Base-by-base conservation (phyloP, 1,140 invertebrate genomes). In the Eubasilissa regina region DNA sequence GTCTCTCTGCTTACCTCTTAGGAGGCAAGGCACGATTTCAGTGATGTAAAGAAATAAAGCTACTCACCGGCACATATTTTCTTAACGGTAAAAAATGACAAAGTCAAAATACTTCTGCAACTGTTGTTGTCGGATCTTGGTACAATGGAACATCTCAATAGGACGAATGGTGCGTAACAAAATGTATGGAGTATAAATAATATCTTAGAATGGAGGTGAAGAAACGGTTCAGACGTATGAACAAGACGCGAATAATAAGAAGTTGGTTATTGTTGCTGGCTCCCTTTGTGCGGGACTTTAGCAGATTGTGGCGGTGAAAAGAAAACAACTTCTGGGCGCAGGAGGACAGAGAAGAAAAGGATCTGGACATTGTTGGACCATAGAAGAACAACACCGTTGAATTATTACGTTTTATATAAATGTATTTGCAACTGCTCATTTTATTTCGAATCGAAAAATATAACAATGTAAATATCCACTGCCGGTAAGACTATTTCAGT, bases 171-270 rank as follows among this genome's bases (percentile, higher is more conserved):
- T n/a, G 60, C 60, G 25, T 21, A 62, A 43, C 60, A 21, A 43
- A 62, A 62, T 62, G 60, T n/a, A 62, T 11, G 60, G 60, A 19
- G 25, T 12, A 62, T 62, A 62, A 62, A 62, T 62, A 62, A n/a
- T 62, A n/a, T n/a, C 19, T 35, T 25, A 62, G 55, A 68, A 68
- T 45, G 15, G 35, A 68, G 44, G 64, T 68, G 64, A 17, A 68
- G 64, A 68, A 68, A 68, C 19, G 64, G 13, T 68, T 10, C n/a
- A 10, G 44, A 68, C 35, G 45, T 45, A 35, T 43, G 62, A 7
- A 66, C 62, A 45, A n/a, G 45, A 68, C n/a, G 45, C 44, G 13
- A 68, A 68, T 68, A 68, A 15, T 1, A 10, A 68, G 64, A 68
- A 48, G 64, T 11, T 17, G 15, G n/a, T 45, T 19, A 68, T 68